Evolutionary conservation across 92 coral and sea anemone species (phyloP).

Genomic region (Chrysogorgia sp.): DNA sequence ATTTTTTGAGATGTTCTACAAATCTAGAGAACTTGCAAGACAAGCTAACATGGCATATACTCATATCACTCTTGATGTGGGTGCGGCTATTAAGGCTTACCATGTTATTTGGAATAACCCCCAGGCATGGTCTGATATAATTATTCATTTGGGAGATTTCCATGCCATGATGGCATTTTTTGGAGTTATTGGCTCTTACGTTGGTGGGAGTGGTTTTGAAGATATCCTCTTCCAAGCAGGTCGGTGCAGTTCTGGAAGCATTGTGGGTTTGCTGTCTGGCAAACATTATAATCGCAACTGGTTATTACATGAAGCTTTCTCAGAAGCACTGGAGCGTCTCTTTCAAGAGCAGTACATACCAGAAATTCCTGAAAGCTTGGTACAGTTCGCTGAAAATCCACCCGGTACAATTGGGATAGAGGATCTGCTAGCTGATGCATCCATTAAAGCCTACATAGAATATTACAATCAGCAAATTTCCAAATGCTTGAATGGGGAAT

Average conservation of each 20-base stretch:
- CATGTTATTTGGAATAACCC: constrained; percentile 47
- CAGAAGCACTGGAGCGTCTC: no score
- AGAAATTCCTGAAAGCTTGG: neutral
- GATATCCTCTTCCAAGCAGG: constrained; percentile 26
- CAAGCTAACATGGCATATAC: constrained; percentile 25
- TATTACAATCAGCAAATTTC: no score
- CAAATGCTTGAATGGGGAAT: constrained; percentile 31
- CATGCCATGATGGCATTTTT: constrained; percentile 32
- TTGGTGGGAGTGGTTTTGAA: constrained; percentile 25
- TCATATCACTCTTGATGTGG: no score
- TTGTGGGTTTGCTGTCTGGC: neutral
- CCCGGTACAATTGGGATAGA: neutral
- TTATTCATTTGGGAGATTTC: constrained; percentile 27
- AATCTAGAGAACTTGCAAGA: constrained; percentile 9
- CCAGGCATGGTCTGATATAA: constrained; percentile 11
- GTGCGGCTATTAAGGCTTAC: no score
- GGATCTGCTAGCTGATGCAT: neutral
- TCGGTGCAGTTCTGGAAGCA: constrained; percentile 25
- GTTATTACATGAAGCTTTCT: constrained; percentile 11
- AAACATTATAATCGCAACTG: constrained; percentile 15
- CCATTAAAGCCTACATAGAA: neutral
- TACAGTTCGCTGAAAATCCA: neutral
- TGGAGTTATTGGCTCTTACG: constrained; percentile 10
- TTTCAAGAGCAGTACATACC: constrained; percentile 18
- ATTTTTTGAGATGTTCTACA: constrained; percentile 10